Conservation (phyloP, 2,888 invertebrate species). For the Pseudococcus viburni region DNA sequence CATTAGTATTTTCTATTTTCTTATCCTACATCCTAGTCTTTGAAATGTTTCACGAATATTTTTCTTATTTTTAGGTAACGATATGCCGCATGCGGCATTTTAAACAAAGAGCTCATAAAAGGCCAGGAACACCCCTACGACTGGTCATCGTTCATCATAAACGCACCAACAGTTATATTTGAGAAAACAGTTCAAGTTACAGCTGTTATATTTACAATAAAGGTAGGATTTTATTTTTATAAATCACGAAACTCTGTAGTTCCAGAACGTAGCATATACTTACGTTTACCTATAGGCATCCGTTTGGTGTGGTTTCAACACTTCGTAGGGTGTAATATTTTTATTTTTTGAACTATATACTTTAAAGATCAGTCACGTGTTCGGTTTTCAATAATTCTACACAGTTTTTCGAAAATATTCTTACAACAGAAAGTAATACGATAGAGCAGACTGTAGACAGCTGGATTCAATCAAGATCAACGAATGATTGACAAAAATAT, state of each 20-base stretch:
- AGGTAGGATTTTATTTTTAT: not conserved
- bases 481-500: not conserved
- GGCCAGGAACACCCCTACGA: not conserved
- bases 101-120: not conserved
- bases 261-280: not conserved
- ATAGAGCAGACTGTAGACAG: not conserved
- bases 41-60: not conserved
- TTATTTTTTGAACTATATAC: not conserved
- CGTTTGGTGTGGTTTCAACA: not conserved
- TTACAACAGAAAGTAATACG: not conserved
- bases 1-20: not conserved
- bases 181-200: constrained; percentile 3
- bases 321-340: not conserved
- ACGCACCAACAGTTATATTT: not conserved
- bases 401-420: not conserved
- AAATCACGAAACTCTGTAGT: not conserved
- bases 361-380: not conserved
- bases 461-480: not conserved
- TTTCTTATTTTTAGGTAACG: not conserved
- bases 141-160: constrained; percentile 4
- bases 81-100: not conserved
- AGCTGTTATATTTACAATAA: not conserved
- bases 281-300: not conserved
- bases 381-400: not conserved
- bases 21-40: not conserved